These are phyloP conservation scores for Drosophila acutilabella DNA, from an alignment of 2,888 invertebrate species.

Conservation along the genomic window DNA sequence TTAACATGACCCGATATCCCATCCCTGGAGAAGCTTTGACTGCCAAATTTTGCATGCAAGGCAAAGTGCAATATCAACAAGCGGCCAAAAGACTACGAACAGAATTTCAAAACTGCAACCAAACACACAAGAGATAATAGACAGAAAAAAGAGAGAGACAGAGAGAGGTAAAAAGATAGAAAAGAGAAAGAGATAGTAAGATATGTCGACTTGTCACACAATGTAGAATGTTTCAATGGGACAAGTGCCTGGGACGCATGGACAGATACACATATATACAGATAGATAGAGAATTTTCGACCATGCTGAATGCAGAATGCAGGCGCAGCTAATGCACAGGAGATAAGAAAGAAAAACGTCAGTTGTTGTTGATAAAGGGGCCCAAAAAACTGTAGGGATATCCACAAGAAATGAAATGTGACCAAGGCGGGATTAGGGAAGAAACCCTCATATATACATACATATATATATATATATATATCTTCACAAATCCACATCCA, in stretches of 20 bases:
- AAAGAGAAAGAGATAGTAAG: constrained; percentile 21
- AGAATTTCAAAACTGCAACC: constrained; percentile 19
- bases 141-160: not conserved
- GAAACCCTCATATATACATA: not conserved
- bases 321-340: constrained; percentile 38
- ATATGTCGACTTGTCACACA: constrained; percentile 74
- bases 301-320: constrained; percentile 18
- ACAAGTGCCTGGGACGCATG: constrained; percentile 44
- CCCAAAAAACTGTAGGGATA: not conserved
- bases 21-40: constrained; percentile 19
- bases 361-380: constrained; percentile 9
- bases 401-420: constrained; percentile 38
- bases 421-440: constrained; percentile 1
- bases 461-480: constrained; percentile 2
- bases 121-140: constrained; percentile 1
- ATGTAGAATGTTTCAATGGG: constrained; percentile 60
- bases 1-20: constrained; percentile 22
- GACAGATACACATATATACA: constrained; percentile 16
- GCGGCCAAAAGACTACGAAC: constrained; percentile 28
- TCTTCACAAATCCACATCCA: not conserved
- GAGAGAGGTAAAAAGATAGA: constrained; percentile 12
- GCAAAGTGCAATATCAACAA: constrained; percentile 80
- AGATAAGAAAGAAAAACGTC: constrained; percentile 45
- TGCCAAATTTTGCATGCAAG: constrained; percentile 74
- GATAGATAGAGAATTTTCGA: constrained; percentile 9